Evolutionary conservation across 2,888 invertebrate species (phyloP).

Genomic region (Tanytarsus gracilentus): DNA sequence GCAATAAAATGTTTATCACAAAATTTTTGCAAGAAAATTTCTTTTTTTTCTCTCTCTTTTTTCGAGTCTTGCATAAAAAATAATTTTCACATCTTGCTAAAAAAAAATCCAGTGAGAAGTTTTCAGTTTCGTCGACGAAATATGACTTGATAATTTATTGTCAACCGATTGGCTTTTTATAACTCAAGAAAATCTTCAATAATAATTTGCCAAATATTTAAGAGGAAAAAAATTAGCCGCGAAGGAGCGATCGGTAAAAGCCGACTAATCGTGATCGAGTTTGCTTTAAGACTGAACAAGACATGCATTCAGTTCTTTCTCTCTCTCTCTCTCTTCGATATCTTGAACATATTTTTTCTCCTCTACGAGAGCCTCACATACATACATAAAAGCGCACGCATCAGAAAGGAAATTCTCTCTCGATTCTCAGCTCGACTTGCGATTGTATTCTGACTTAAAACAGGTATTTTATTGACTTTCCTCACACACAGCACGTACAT

Average conservation of each 20-base stretch:
- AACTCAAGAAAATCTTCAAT: slow-evolving; percentile 5
- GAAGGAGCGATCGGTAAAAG: neutral
- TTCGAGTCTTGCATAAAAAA: too few relatives aligned
- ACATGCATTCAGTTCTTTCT: slow-evolving; percentile 1
- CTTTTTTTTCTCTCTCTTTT: too few relatives aligned
- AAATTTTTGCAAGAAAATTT: too few relatives aligned
- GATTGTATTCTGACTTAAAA: too few relatives aligned
- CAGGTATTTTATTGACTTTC: slow-evolving; percentile 1
- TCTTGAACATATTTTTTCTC: too few relatives aligned
- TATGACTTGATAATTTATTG: slow-evolving; percentile 22
- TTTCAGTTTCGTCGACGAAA: slow-evolving; percentile 11
- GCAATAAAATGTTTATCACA: too few relatives aligned
- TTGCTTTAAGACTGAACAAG: slow-evolving; percentile 12
- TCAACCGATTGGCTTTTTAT: slow-evolving; percentile 13
- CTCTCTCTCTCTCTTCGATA: neutral
- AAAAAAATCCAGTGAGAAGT: neutral
- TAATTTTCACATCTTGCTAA: slow-evolving; percentile 8
- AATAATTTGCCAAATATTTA: slow-evolving; percentile 9
- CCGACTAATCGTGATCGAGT: slow-evolving; percentile 21
- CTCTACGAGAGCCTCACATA: neutral
- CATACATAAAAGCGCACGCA: neutral
- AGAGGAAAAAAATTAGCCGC: neutral
- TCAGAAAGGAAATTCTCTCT: neutral
- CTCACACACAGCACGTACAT: neutral
- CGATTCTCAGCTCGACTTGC: neutral